Evolutionary conservation across 2,797 vertebrate species (phyloP).

Genomic region (Manis javanica): DNA sequence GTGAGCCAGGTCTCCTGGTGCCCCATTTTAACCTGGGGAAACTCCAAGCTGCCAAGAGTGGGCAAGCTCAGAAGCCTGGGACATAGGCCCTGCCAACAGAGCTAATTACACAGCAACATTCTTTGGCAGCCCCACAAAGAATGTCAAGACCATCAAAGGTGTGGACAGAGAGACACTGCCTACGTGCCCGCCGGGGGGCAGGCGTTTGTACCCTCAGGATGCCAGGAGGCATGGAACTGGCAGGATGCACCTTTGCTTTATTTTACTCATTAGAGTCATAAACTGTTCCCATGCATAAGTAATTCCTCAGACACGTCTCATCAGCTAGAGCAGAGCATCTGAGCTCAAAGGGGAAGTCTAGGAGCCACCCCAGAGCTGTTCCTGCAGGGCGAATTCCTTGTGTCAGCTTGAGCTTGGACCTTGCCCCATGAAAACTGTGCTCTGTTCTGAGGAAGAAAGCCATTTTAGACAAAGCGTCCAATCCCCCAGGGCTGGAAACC

Average conservation of each 20-base stretch:
- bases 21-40: background rate
- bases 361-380: background rate
- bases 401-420: conserved; percentile 32
- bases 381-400: conserved; percentile 36
- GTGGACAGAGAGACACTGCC: conserved; percentile 3
- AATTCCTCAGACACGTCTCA: background rate
- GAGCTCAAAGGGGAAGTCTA: background rate
- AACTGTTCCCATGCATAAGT: background rate
- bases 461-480: background rate
- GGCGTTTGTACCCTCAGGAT: background rate
- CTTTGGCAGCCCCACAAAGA: conserved; percentile 62
- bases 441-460: conserved; percentile 10
- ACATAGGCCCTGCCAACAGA: conserved; percentile 21
- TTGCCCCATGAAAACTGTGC: background rate
- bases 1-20: background rate
- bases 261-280: background rate
- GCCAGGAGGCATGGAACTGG: background rate
- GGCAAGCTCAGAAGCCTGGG: conserved; percentile 9
- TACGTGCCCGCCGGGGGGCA: background rate
- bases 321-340: background rate
- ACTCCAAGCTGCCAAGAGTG: background rate
- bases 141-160: background rate
- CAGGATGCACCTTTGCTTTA: background rate
- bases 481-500: conserved; percentile 26
- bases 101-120: conserved; percentile 1